These are phyloP conservation scores for Sinocyclocheilus grahami DNA, from an alignment of 2,113 vertebrate species.

Conservation along the genomic window DNA sequence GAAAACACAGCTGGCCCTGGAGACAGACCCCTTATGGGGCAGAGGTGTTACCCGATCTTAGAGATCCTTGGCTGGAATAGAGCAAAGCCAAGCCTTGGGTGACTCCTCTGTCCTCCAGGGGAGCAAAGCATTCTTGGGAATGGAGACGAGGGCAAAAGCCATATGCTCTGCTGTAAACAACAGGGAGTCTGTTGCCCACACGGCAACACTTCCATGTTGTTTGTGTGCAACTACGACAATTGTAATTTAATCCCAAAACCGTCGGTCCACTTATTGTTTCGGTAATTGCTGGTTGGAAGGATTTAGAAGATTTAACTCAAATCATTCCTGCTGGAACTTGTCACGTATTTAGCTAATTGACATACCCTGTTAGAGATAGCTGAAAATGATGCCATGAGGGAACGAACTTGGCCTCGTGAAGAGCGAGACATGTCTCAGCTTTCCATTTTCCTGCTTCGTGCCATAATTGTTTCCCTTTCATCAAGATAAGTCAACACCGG, in stretches of 20 bases:
- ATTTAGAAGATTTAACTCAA: conserved; percentile 13
- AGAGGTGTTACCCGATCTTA: conserved; percentile 46
- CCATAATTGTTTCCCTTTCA: conserved; percentile 49
- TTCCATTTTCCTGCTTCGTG: not conserved
- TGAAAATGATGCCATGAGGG: conserved; percentile 17
- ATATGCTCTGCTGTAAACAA: conserved; percentile 55
- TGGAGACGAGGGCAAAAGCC: conserved; percentile 7
- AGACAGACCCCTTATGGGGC: conserved; percentile 37
- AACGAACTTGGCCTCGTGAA: not conserved
- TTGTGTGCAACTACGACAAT: not conserved
- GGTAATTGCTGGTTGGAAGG: conserved; percentile 14
- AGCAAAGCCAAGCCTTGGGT: conserved; percentile 37
- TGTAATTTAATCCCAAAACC: not conserved
- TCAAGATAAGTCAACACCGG: conserved; percentile 62
- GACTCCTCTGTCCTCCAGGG: conserved; percentile 16
- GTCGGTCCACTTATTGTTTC: not conserved
- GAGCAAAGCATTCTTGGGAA: conserved; percentile 35
- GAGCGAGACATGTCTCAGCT: conserved; percentile 8
- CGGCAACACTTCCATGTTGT: not conserved
- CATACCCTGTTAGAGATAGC: not conserved
- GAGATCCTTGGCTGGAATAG: conserved; percentile 40
- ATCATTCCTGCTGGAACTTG: conserved; percentile 24
- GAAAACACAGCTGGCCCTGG: conserved; percentile 50
- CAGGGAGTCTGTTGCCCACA: conserved; percentile 31
- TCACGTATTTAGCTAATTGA: conserved; percentile 19